These are phyloP conservation scores for Piprites chloris DNA, from an alignment of 2,113 vertebrate species.

Conservation along the genomic window DNA sequence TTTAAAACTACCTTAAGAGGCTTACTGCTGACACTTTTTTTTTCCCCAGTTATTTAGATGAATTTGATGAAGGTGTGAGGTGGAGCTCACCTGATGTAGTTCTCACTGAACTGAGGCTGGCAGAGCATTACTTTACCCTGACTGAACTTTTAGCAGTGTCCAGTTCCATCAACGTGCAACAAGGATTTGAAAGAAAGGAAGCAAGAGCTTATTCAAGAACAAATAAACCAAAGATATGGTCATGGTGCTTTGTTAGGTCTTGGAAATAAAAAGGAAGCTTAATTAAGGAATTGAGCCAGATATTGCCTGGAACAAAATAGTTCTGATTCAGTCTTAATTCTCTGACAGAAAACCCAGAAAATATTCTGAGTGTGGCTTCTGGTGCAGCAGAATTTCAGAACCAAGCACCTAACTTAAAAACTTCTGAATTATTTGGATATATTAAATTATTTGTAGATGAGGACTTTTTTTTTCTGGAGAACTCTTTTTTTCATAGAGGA, in stretches of 20 bases:
- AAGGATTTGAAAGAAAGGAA: background rate
- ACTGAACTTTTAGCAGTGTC: background rate
- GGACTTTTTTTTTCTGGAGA: background rate
- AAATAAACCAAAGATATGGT: background rate
- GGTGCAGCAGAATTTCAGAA: background rate
- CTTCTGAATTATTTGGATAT: background rate
- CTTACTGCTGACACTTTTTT: background rate
- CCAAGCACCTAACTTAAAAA: background rate
- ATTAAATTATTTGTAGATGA: background rate
- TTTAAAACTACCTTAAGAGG: background rate
- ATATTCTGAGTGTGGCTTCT: background rate
- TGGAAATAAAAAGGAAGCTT: background rate
- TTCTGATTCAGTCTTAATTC: constrained; percentile 2
- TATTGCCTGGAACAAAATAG: constrained; percentile 36
- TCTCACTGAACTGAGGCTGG: background rate
- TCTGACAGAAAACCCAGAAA: constrained; percentile 17
- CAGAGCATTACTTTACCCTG: background rate
- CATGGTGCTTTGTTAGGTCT: background rate
- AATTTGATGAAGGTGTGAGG: background rate
- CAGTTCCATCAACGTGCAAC: background rate
- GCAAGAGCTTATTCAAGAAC: background rate
- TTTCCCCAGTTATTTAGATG: background rate
- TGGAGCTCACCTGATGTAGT: background rate
- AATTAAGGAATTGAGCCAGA: constrained; percentile 27
- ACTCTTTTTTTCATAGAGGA: background rate